Conservation (phyloP, 2,888 invertebrate species). For the Microplitis manilae region DNA sequence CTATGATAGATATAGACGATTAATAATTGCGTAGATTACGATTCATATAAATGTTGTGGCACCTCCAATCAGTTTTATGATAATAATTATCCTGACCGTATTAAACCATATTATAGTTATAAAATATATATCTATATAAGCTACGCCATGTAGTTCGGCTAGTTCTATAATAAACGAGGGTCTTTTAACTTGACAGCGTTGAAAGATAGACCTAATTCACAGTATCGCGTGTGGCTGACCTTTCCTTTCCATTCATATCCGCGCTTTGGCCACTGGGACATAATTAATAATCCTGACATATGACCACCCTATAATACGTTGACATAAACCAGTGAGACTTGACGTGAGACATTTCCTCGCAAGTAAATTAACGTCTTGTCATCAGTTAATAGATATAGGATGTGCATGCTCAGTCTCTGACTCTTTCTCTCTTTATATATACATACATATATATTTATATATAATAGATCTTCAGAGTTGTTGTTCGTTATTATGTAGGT, state of each 20-base stretch:
- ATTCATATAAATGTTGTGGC: background rate
- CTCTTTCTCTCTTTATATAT: background rate
- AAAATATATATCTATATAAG: background rate
- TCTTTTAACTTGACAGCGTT: background rate
- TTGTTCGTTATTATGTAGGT: background rate
- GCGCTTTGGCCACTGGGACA: background rate
- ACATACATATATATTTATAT: background rate
- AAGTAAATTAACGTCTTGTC: background rate
- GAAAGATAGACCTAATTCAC: conserved; percentile 1
- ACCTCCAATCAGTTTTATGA: background rate
- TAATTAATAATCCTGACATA: background rate
- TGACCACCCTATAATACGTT: background rate
- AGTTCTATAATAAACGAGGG: background rate
- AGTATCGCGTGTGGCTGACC: background rate
- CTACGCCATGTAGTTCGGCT: background rate
- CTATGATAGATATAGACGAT: background rate
- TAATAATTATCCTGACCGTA: background rate
- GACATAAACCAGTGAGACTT: background rate
- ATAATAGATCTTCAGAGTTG: background rate
- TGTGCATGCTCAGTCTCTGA: background rate
- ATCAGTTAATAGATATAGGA: background rate
- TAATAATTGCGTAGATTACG: background rate
- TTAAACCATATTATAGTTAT: background rate
- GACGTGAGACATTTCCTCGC: conserved; percentile 1
- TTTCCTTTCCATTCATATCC: background rate